Base-by-base conservation (phyloP, 2,888 invertebrate genomes). In the Microplitis manilae region DNA sequence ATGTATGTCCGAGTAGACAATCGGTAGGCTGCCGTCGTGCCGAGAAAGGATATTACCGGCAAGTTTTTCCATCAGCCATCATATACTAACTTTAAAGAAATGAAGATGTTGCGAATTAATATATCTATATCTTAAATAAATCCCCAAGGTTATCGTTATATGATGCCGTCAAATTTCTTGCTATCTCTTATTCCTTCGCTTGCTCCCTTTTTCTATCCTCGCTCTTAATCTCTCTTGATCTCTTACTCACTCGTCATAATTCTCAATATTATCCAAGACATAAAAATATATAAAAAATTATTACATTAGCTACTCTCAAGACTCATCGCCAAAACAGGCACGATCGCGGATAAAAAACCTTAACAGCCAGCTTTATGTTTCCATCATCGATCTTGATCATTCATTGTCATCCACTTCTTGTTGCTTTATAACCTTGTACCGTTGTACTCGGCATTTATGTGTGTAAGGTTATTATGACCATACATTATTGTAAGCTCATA, bases 311-410 rank as follows among this genome's bases (percentile, higher is more conserved):
- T 69, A 17, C 7, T 62, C 38, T 13, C 60, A 8, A 61, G 62
- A 40, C 71, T 40, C 20, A 73, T 73, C 62, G 6, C 65, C 73
- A 73, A 71, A 71, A 61, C 73, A 40, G 50, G 38, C 64, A 64
- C 73, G 38, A 30, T 39, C 61, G 20, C n/a, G 13, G n/a, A 60
- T 70, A 70, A 71, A 61, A 62, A 41, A 50, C 9, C 2, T 8
- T 62, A 61, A n/a, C n/a, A 13, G n/a, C n/a, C 68, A 68, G 39
- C 9, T 68, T 68, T 71, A 71, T 62, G 65, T 41, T 65, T 74
- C 68, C 68, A 67, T 62, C 75, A 75, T 75, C 75, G 75, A 75
- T 75, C 75, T 75, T 75, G 75, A 75, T 75, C 75, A 75, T 69
- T 75, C 68, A 68, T 69, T 75, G 61, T 62, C 75, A 75, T 69